These are phyloP conservation scores for Rhinichthys osculus DNA, from an alignment of 2,797 vertebrate genomes.

Conservation along the genomic window DNA sequence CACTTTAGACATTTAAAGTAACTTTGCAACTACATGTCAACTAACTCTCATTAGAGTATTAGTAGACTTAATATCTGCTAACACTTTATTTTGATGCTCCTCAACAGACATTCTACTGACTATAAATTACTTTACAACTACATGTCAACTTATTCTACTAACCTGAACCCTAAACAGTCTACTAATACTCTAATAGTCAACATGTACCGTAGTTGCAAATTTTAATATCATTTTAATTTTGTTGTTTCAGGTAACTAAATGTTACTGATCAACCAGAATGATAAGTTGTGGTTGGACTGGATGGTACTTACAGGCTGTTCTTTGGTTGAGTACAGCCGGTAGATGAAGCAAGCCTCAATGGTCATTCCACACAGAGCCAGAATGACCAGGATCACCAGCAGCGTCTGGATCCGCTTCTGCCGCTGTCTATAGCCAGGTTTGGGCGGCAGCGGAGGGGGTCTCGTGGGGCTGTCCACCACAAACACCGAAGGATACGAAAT, in stretches of 20 bases:
- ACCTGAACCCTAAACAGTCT: background rate
- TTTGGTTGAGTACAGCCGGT: constrained; percentile 64
- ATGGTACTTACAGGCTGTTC: constrained; percentile 66
- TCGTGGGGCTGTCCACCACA: constrained; percentile 69
- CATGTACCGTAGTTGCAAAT: background rate
- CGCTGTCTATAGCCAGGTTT: constrained; percentile 11
- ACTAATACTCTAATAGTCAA: background rate
- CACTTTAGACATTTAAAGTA: too few species aligned
- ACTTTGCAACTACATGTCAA: background rate
- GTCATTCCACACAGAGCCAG: constrained; percentile 70
- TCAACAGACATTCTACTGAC: background rate
- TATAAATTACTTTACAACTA: too few species aligned
- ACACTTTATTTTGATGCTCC: too few species aligned
- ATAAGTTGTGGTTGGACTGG: background rate
- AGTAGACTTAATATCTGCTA: too few species aligned
- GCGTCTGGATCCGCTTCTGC: constrained; percentile 47
- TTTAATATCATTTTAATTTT: background rate
- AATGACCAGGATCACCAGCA: constrained; percentile 71
- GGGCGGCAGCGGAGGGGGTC: constrained; percentile 65
- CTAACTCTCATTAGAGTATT: too few species aligned
- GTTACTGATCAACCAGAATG: background rate
- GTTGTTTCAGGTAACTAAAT: background rate
- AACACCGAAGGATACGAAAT: constrained; percentile 63
- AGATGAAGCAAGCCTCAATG: constrained; percentile 78
- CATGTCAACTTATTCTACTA: background rate